Percentiles rank a stretch among this genome's conserved stretches.
phyloP scores from a whole-genome alignment of 2,888 invertebrate genomes.

The Athetis lepigone region DNA sequence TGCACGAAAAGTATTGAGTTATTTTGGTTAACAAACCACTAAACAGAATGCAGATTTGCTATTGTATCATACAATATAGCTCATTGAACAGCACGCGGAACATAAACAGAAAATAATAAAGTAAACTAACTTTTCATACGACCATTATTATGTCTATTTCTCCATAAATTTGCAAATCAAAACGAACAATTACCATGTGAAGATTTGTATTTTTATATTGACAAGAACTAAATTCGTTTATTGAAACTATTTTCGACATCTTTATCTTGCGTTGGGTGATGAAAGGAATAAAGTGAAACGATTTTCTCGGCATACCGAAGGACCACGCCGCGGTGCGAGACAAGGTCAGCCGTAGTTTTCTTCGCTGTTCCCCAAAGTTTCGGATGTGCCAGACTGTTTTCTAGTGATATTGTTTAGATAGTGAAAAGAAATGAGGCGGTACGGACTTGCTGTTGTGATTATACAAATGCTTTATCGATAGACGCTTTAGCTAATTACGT shows the following conservation, averaged over 20 bases:
- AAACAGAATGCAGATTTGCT: slow-evolving; percentile 11
- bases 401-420: slow-evolving; percentile 88
- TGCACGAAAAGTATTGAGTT: slow-evolving; percentile 61
- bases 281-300: slow-evolving; percentile 74
- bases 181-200: slow-evolving; percentile 38
- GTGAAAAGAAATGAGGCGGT: slow-evolving; percentile 83
- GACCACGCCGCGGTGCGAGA: slow-evolving; percentile 83
- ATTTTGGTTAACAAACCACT: slow-evolving; percentile 25
- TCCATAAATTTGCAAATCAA: slow-evolving; percentile 43
- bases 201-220: slow-evolving; percentile 52
- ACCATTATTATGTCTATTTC: slow-evolving; percentile 18
- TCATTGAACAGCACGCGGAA: slow-evolving; percentile 34
- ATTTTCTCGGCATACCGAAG: slow-evolving; percentile 78
- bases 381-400: slow-evolving; percentile 89
- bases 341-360: slow-evolving; percentile 88
- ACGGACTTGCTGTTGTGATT: slow-evolving; percentile 88
- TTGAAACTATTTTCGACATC: slow-evolving; percentile 57
- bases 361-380: slow-evolving; percentile 88
- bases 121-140: slow-evolving; percentile 15
- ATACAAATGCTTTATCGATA: slow-evolving; percentile 89
- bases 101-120: slow-evolving; percentile 10
- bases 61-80: slow-evolving; percentile 38
- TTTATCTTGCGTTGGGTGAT: slow-evolving; percentile 61
- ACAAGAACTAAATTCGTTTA: slow-evolving; percentile 41
- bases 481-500: slow-evolving; percentile 87